These are phyloP conservation scores for Lepidochitona cinerea DNA, from an alignment of 2,888 invertebrate genomes.

Conservation along the genomic window DNA sequence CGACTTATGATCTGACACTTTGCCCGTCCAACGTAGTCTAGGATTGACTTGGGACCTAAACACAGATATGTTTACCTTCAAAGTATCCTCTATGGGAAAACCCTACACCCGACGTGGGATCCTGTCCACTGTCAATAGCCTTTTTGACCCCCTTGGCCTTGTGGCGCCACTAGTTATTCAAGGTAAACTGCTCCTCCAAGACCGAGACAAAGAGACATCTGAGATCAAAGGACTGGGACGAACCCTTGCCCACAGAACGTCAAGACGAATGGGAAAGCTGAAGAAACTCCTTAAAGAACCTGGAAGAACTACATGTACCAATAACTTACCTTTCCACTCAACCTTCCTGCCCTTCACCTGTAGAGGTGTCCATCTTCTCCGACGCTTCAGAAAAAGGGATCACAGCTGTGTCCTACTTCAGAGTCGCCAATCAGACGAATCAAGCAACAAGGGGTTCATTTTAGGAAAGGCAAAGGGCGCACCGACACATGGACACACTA, in stretches of 20 bases:
- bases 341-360: background rate
- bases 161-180: conserved; percentile 31
- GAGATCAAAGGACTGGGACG: conserved; percentile 35
- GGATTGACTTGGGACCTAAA: conserved; percentile 29
- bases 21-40: conserved; percentile 8
- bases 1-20: conserved; percentile 17
- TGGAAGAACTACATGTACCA: conserved; percentile 10
- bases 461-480: conserved; percentile 24
- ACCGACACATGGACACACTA: conserved; percentile 22
- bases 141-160: conserved; percentile 40
- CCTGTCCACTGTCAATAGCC: conserved; percentile 29
- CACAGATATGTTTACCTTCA: conserved; percentile 26
- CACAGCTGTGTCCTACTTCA: conserved; percentile 12
- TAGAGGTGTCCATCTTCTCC: conserved; percentile 12
- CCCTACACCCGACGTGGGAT: conserved; percentile 31
- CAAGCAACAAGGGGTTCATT: background rate
- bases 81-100: conserved; percentile 17
- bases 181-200: conserved; percentile 37
- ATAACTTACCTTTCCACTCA: background rate
- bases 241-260: conserved; percentile 26
- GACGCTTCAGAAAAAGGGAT: conserved; percentile 18
- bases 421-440: background rate
- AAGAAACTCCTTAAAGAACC: conserved; percentile 25
- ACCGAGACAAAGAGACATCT: conserved; percentile 22
- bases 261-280: conserved; percentile 26